Base-by-base conservation (phyloP, 2,888 invertebrate genomes). In the Steinernema hermaphroditum region DNA sequence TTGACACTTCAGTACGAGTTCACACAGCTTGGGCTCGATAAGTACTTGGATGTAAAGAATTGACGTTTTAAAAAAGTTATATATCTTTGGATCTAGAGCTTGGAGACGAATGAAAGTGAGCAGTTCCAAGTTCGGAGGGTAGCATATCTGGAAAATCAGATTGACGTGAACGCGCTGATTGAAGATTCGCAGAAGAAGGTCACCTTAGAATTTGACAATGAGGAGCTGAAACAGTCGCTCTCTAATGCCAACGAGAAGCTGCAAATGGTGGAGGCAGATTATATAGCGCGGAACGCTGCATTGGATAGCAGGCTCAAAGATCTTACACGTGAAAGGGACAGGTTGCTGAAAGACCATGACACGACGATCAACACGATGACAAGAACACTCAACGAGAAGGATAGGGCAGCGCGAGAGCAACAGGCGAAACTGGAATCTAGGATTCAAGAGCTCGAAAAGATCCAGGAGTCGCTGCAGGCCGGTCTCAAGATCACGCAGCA, bases 1-100 rank as follows among this genome's bases (percentile, higher is more conserved):
- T 96, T 98, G 16, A 96, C 96, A 87, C 90, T 98, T 78, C 98
- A 98, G 88, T 96, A 96, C 87, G 98, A 98, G 89, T 97, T 98
- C 88, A 95, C 96, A 0, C 92, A 94, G 75, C 91, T 98, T 69
- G 95, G 95, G 27, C 89, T 98, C 73, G 97, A 98, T 88, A 93
- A 93, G 85, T 97, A 96, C 89, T 89, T 98, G 72, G 96, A 96
- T 87, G 87, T 87, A 69, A 71, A n/a, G n/a, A n/a, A n/a, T n/a
- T n/a, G n/a, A n/a, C n/a, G n/a, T n/a, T n/a, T n/a, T n/a, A n/a
- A n/a, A n/a, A n/a, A n/a, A n/a, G n/a, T n/a, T n/a, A n/a, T n/a
- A n/a, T n/a, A n/a, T n/a, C n/a, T n/a, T n/a, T n/a, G n/a, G n/a
- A n/a, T 77, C 69, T 81, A 88, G 87, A 92, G 93, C 88, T 89